Percentiles rank a stretch among this genome's conserved stretches.
phyloP scores from a whole-genome alignment of 2,888 invertebrate genomes.

The Nudaria mundana region DNA sequence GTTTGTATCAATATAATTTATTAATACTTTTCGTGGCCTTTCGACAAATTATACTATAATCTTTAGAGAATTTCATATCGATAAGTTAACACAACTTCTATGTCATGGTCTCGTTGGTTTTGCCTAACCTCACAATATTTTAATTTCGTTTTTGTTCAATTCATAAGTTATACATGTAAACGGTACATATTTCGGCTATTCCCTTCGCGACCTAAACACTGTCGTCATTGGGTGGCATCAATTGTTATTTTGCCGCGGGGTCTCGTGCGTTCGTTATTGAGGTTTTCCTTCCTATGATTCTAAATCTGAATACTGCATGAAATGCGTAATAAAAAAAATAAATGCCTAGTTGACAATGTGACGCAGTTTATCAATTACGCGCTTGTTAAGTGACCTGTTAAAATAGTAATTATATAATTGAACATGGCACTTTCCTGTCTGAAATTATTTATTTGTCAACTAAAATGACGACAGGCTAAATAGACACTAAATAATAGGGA shows the following conservation, averaged over 20 bases:
- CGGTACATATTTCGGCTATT: neutral
- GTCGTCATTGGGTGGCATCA: neutral
- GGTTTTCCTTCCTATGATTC: slow-evolving; percentile 9
- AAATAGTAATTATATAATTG: neutral
- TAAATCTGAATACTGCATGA: no score
- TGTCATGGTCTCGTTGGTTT: no score
- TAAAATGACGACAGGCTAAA: no score
- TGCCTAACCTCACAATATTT: no score
- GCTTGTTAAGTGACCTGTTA: neutral
- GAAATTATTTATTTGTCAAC: neutral
- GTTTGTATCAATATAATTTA: no score
- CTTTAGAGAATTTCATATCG: no score
- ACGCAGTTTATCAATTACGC: neutral
- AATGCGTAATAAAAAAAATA: slow-evolving; percentile 1
- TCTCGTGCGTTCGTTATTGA: slow-evolving; percentile 1
- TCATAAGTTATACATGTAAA: neutral
- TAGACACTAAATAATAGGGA: no score
- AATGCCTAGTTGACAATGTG: neutral
- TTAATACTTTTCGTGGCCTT: no score
- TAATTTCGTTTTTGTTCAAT: neutral
- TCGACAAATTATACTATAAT: no score
- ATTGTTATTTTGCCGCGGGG: neutral
- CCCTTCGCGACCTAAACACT: neutral
- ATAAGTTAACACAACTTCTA: no score
- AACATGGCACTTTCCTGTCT: neutral